Base-by-base conservation (phyloP, 2,113 vertebrate species). In the Amphilophus citrinellus region DNA sequence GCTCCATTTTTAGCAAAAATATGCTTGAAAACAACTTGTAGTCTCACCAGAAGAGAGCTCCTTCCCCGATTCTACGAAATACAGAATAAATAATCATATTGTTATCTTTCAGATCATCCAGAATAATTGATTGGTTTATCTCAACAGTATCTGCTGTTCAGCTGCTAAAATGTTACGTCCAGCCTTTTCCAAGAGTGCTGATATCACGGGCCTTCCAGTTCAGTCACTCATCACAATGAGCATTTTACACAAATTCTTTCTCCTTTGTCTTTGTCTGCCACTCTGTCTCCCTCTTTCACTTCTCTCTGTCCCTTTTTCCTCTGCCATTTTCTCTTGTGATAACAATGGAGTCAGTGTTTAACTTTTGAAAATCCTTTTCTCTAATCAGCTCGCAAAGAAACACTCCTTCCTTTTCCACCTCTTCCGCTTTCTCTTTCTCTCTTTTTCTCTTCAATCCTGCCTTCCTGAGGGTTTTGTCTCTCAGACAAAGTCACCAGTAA, bases 291-390 rank as follows among this genome's bases (percentile, higher is more conserved):
- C 86, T 84, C 84, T 84, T 80, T 89, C 81, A 44, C 68, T n/a
- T 73, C 71, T 77, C 59, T 50, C 32, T 56, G 59, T 86, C 65
- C 79, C 53, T 79, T 84, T 80, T 78, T 75, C 76, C 77, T 68
- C 79, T 83, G 61, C 71, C 32, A 27, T 78, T 90, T 87, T 77
- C 80, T 68, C 86, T 71, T 82, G 68, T 37, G 53, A 76, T 65
- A 93, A 95, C 96, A 96, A 96, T 92, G 84, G 68, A 79, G 83
- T 83, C 93, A 91, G 84, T 96, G 94, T 96, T 95, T 88, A 50
- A 18, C 83, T 91, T 92, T 86, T 65, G 61, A 63, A 92, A 94
- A 93, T 93, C 89, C 30, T 82, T 79, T 88, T 79, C 59, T 76
- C 88, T 88, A 93, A 95, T 95, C 88, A 92, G 86, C 92, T 89